phyloP scores from a whole-genome alignment of 2,888 invertebrate species.

The Apoderus coryli region DNA sequence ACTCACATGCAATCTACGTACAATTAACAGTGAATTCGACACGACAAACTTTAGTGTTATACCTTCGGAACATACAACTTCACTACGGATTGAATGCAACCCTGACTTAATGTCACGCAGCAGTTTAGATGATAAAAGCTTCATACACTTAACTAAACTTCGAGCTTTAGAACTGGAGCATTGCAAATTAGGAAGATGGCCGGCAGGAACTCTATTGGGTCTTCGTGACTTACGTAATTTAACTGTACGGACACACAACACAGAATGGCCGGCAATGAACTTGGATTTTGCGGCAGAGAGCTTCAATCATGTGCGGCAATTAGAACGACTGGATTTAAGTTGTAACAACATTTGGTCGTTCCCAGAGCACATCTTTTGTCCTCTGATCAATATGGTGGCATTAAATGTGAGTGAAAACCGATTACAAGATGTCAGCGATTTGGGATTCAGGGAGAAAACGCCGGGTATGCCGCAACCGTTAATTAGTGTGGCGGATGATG shows the following conservation, averaged over 20 bases:
- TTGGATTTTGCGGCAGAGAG: conserved; percentile 68
- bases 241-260: conserved; percentile 72
- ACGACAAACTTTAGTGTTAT: conserved; percentile 80
- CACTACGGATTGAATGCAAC: conserved; percentile 64
- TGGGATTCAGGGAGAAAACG: conserved; percentile 64
- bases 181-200: conserved; percentile 76
- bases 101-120: conserved; percentile 68
- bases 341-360: conserved; percentile 83
- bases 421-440: conserved; percentile 73
- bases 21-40: conserved; percentile 77
- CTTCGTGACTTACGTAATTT: conserved; percentile 70
- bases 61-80: conserved; percentile 68
- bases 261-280: conserved; percentile 71
- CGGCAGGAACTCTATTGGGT: conserved; percentile 63
- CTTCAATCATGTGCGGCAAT: conserved; percentile 59
- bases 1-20: conserved; percentile 63
- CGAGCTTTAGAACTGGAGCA: conserved; percentile 69
- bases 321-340: conserved; percentile 73
- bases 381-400: conserved; percentile 60
- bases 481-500: conserved; percentile 42
- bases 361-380: conserved; percentile 74
- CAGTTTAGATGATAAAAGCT: conserved; percentile 60
- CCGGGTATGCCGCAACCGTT: conserved; percentile 45
- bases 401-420: conserved; percentile 80
- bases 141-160: conserved; percentile 65